Base-by-base conservation (phyloP, 2,888 invertebrate genomes). In the Aphodius granarius region DNA sequence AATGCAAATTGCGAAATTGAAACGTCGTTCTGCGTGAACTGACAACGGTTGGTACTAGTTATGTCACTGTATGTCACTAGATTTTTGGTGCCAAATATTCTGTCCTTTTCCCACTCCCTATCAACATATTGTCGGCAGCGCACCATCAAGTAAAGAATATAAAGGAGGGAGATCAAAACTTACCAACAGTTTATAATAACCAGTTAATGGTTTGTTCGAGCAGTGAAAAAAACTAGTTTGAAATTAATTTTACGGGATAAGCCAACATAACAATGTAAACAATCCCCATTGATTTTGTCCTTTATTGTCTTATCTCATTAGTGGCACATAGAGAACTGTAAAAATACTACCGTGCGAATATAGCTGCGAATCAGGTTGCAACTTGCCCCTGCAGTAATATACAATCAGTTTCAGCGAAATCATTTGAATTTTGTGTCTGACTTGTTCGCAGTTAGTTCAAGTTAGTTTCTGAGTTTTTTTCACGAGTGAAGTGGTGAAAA, bases 321-420 rank as follows among this genome's bases (percentile, higher is more conserved):
- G 43, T 13, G 43, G 68, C 64, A 18, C 20, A 43, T 17, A 65
- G 66, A 63, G 71, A 74, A 72, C 73, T 77, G 77, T 75, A 77
- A 77, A 77, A 66, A 68, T 20, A 68, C 22, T 21, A 74, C 73
- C 73, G 74, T 70, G 74, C 70, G 77, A 77, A 77, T 63, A 73
- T 77, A 75, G 75, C 71, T 72, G 68, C 74, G 21, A 68, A 9
- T 18, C 22, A 0, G 2, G 1, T 43, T 43, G 43, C 43, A 43
- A 43, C 9, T 43, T 43, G n/a, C n/a, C n/a, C n/a, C n/a, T n/a
- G 43, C 43, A 43, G 43, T 21, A n/a, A 68, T 20, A 20, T 18
- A 66, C 66, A 20, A 66, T 19, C 19, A n/a, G 21, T 68, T 19
- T 68, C 21, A 20, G n/a, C 21, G 21, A 68, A 68, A 68, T 68